Evolutionary conservation across 2,113 vertebrate species (phyloP).

Genomic region (Melanocharis versteri): DNA sequence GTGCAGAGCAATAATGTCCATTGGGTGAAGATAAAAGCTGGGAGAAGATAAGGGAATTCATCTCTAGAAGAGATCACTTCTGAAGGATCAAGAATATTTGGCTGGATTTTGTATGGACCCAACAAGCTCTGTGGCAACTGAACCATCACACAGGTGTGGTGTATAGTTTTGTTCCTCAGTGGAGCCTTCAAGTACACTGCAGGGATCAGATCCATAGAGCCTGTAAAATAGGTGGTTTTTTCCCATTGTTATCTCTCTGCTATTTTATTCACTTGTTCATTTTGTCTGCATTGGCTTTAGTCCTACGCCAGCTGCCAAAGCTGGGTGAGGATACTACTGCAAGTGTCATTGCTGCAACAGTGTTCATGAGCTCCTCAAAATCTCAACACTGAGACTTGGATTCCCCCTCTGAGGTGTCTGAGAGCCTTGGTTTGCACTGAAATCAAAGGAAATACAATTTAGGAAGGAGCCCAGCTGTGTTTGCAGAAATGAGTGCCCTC

Average conservation of each 20-base stretch:
- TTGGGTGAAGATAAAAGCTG: not conserved
- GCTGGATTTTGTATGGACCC: not conserved
- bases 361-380: not conserved
- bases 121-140: not conserved
- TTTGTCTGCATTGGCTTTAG: not conserved
- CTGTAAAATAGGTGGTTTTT: not conserved
- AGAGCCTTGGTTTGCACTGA: not conserved
- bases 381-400: not conserved
- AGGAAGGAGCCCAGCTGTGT: not conserved
- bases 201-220: not conserved
- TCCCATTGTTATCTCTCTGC: not conserved
- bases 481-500: not conserved
- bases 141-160: not conserved
- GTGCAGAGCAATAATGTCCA: not conserved
- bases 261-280: not conserved
- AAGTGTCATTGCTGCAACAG: not conserved
- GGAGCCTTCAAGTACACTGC: not conserved
- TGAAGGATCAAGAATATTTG: not conserved
- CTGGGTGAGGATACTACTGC: not conserved
- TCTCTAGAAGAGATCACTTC: not conserved
- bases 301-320: not conserved
- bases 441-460: not conserved
- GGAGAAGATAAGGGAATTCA: not conserved
- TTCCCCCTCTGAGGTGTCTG: not conserved
- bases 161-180: not conserved